Conservation (phyloP, 2,113 vertebrate genomes). For the Pomatostomus ruficeps region DNA sequence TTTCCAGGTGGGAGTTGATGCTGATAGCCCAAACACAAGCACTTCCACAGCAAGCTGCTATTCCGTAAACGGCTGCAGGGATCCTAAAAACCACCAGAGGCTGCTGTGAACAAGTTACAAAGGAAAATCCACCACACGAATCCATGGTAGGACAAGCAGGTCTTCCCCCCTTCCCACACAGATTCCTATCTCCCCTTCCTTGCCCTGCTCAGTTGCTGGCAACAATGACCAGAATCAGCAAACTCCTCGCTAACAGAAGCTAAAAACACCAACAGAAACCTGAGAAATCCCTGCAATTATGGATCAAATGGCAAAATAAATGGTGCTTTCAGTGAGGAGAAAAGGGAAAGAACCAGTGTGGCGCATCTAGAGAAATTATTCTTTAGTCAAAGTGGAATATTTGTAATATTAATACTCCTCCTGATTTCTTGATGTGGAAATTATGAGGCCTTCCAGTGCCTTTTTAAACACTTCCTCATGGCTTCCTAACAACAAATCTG, state of each 20-base stretch:
- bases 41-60: background rate
- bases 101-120: background rate
- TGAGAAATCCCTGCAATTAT: background rate
- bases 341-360: background rate
- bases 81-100: background rate
- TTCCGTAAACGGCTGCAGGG: background rate
- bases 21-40: background rate
- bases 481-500: background rate
- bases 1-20: background rate
- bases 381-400: background rate
- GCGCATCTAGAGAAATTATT: background rate
- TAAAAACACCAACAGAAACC: background rate
- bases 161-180: background rate
- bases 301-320: background rate
- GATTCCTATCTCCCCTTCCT: background rate
- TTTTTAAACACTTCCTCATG: rapidly evolving
- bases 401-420: background rate
- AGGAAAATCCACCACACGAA: background rate
- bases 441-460: background rate
- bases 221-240: background rate
- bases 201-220: too few species aligned
- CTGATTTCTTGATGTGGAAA: background rate
- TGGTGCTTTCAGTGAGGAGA: background rate
- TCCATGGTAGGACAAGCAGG: background rate
- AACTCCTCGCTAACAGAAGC: background rate